These are phyloP conservation scores for Heterotis niloticus DNA, from an alignment of 2,113 vertebrate species.

Conservation along the genomic window DNA sequence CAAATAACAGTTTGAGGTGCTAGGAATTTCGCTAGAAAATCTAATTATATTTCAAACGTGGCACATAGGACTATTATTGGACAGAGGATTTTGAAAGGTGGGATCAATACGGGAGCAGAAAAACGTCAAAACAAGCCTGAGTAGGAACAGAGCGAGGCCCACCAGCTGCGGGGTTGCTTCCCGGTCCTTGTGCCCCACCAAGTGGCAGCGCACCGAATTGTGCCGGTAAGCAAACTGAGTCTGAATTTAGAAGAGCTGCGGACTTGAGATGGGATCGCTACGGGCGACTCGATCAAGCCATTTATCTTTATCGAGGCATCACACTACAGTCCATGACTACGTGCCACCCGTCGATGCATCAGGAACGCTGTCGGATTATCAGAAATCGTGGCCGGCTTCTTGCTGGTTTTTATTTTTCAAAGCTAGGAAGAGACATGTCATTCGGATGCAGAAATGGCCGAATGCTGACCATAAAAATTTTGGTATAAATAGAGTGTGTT, in stretches of 20 bases:
- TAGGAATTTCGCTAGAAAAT: background rate
- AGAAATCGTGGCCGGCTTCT: background rate
- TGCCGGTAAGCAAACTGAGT: slow-evolving; percentile 27
- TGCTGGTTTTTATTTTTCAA: background rate
- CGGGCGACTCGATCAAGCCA: background rate
- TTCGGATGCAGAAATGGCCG: background rate
- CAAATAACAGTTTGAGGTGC: no score
- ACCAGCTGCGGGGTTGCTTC: background rate
- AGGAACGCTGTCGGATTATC: background rate
- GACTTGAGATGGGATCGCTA: background rate
- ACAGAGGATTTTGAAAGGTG: no score
- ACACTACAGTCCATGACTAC: background rate
- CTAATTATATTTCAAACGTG: background rate
- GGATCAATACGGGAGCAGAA: background rate
- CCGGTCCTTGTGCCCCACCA: slow-evolving; percentile 62
- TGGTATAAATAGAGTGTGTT: background rate
- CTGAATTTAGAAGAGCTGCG: background rate
- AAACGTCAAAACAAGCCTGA: background rate
- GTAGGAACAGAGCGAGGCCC: background rate
- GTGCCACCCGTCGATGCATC: background rate
- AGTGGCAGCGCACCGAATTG: slow-evolving; percentile 52
- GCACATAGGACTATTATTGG: no score
- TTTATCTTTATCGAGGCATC: slow-evolving; percentile 5
- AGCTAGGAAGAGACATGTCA: background rate
- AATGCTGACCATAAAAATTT: background rate